phyloP scores from a whole-genome alignment of 2,888 invertebrate species.

The Xanthorhoe designata region DNA sequence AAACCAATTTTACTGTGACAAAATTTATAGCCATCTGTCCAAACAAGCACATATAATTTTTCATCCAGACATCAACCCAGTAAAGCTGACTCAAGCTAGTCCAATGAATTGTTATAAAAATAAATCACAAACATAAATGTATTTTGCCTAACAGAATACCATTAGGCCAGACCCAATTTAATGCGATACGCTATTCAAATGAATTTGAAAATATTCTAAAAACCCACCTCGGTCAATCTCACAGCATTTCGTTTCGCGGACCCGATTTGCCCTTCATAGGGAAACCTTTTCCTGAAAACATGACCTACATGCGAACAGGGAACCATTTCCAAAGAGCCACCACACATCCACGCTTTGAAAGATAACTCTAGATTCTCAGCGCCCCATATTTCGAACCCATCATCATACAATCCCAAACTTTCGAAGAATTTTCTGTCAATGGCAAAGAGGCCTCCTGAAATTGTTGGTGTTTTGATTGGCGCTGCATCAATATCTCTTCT shows the following conservation, averaged over 20 bases:
- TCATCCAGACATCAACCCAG: too few species aligned
- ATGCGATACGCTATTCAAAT: conserved; percentile 5
- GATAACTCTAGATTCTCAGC: conserved; percentile 98
- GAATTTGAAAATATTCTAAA: conserved; percentile 12
- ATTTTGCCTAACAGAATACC: neutral
- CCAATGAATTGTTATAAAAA: neutral
- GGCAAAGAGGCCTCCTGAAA: conserved; percentile 98
- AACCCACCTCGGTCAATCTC: conserved; percentile 91
- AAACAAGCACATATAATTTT: too few species aligned
- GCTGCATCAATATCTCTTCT: conserved; percentile 91
- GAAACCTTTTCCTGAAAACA: conserved; percentile 97
- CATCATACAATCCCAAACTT: conserved; percentile 94
- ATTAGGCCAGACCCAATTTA: neutral
- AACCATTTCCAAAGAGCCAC: conserved; percentile 97
- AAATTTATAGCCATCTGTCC: too few species aligned
- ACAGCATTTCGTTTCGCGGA: conserved; percentile 96
- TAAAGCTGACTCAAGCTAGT: neutral
- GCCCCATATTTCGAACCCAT: conserved; percentile 99
- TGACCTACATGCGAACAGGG: conserved; percentile 99
- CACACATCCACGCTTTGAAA: conserved; percentile 99
- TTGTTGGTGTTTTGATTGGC: conserved; percentile 96
- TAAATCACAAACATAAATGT: neutral
- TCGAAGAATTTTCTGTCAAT: conserved; percentile 96
- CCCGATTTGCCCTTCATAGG: conserved; percentile 95
- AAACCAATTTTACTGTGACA: too few species aligned